phyloP scores from a whole-genome alignment of 2,888 invertebrate genomes.

The Tiliacea aurago region DNA sequence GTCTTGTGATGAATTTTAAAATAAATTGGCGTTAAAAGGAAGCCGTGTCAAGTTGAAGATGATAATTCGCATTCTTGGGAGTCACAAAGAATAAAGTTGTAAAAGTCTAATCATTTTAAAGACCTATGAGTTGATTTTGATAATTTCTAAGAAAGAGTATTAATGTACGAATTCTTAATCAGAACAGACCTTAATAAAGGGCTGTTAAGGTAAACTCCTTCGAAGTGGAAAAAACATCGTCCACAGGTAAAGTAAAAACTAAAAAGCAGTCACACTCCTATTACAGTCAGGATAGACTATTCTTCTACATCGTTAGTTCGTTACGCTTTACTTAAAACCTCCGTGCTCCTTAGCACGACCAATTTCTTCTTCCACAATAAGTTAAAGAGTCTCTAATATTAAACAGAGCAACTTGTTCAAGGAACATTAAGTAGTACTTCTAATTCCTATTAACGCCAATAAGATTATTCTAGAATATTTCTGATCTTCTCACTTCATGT shows the following conservation, averaged over 20 bases:
- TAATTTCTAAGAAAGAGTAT: conserved; percentile 57
- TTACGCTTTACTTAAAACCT: conserved; percentile 22
- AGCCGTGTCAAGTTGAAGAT: conserved; percentile 10
- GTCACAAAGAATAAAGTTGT: background rate
- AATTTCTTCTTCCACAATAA: conserved; percentile 14
- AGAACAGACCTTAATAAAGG: background rate
- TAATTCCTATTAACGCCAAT: conserved; percentile 69
- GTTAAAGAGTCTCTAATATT: conserved; percentile 32
- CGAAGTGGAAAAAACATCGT: background rate
- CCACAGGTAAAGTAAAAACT: conserved; percentile 26
- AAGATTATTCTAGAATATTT: conserved; percentile 52
- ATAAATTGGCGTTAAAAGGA: conserved; percentile 65
- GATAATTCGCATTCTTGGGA: conserved; percentile 7
- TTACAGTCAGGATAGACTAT: conserved; percentile 53
- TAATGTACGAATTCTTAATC: conserved; percentile 10
- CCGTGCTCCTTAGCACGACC: background rate
- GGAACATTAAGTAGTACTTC: conserved; percentile 54
- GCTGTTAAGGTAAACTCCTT: background rate
- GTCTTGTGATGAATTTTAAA: conserved; percentile 71
- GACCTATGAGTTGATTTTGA: conserved; percentile 12
- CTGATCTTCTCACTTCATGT: conserved; percentile 73
- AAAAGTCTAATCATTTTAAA: conserved; percentile 11
- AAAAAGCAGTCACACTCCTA: conserved; percentile 45
- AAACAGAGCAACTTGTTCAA: conserved; percentile 34
- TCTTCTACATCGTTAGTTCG: conserved; percentile 23